Conservation (phyloP, 2,888 invertebrate species). For the Parnassius smintheus region DNA sequence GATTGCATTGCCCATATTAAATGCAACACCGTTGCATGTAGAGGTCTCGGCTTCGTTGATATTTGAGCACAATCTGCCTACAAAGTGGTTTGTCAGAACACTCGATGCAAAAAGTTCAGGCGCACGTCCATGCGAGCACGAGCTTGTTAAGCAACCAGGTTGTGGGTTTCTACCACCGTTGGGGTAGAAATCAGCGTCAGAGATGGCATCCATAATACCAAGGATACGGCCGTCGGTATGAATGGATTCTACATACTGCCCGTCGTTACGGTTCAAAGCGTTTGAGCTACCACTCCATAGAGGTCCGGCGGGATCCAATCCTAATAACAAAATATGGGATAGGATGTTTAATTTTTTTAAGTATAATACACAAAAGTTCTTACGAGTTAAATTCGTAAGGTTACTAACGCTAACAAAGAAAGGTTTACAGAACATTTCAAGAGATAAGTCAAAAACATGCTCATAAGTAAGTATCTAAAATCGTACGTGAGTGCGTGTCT, state of each 20-base stretch:
- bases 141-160: slow-evolving; percentile 56
- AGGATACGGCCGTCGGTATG: slow-evolving; percentile 62
- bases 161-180: slow-evolving; percentile 63
- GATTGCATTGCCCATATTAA: slow-evolving; percentile 54
- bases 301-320: slow-evolving; percentile 66
- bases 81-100: slow-evolving; percentile 50
- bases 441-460: too few relatives aligned
- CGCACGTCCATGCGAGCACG: slow-evolving; percentile 60
- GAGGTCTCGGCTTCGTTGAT: slow-evolving; percentile 45
- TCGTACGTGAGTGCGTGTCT: too few relatives aligned
- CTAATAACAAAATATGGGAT: slow-evolving; percentile 36
- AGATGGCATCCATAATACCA: slow-evolving; percentile 56
- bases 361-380: too few relatives aligned
- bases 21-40: slow-evolving; percentile 42
- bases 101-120: slow-evolving; percentile 54
- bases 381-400: too few relatives aligned
- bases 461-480: too few relatives aligned
- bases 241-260: slow-evolving; percentile 60
- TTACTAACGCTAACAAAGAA: too few relatives aligned
- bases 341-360: too few relatives aligned
- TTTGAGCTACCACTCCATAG: slow-evolving; percentile 49
- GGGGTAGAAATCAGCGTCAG: slow-evolving; percentile 63
- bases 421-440: too few relatives aligned
- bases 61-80: slow-evolving; percentile 48
- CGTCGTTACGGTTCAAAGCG: slow-evolving; percentile 49